Evolutionary conservation across 1,140 invertebrate species (phyloP), one percentile per base, ranked within the genome.

Genomic region (Atta texana): DNA sequence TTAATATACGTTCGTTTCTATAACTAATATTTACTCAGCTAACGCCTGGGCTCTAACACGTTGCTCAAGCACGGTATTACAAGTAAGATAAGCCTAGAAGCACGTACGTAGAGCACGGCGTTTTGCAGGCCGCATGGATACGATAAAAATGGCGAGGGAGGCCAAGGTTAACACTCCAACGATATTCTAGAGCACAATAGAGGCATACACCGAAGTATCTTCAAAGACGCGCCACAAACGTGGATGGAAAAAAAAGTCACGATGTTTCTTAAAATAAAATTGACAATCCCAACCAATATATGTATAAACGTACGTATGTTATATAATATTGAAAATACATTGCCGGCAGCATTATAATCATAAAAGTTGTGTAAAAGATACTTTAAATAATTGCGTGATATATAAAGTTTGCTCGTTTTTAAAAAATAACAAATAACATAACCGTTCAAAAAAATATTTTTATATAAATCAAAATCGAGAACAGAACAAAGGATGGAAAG

Each of bases 1-100:
- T 78, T 85, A 68, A 85, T 81, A 81, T 55, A 69, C 31, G 49
- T 55, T 39, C 28, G 82, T 77, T 85, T 66, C 82, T 68, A 85
- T 57, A 59, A 85, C 82, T 85, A 85, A 85, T 85, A 85, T 85
- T 85, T 85, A 63, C 74, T 44, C 59, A 55, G 61, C 82, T 85
- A 85, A 68, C 82, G 82, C 21, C 5, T 34, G 31, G 49, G 16
- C 51, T 78, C 82, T 85, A 85, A 85, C 63, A 39, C 74, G 21
- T 51, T 66, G 49, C 39, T 66, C 74, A 85, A 85, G 82, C 82
- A 78, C 5, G 51, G 61, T 71, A 69, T 78, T 85, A 78, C 82
- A 63, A 77, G n/a, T 64, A 51, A 66, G 82, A 85, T 78, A 85
- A 85, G 75, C 74, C 53, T 24, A 78, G 49, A 31, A 66, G 63